Conservation (phyloP, 2,888 invertebrate genomes). For the Stenoptilia bipunctidactyla region DNA sequence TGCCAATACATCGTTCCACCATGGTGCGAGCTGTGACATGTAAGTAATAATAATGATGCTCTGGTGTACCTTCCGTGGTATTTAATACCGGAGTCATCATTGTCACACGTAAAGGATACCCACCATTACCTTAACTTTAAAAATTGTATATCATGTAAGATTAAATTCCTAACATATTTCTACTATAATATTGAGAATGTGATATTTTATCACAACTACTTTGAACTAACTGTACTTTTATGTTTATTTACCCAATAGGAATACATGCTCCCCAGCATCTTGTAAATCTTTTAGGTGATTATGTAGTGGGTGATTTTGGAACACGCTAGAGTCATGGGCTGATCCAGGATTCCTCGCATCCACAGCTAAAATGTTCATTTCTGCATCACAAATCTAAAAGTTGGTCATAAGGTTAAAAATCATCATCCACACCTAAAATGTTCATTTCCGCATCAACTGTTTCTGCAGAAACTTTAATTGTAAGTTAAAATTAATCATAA, state of each 20-base stretch:
- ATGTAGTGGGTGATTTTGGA: constrained; percentile 8
- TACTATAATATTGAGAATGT: too few species aligned
- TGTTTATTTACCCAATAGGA: constrained; percentile 4
- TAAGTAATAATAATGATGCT: too few species aligned
- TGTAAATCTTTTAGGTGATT: constrained; percentile 2
- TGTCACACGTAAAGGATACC: constrained; percentile 9
- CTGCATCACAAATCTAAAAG: too few species aligned
- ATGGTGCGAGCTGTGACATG: too few species aligned
- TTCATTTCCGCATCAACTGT: too few species aligned
- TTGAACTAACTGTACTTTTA: neutral
- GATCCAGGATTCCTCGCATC: constrained; percentile 10
- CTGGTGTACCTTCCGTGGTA: too few species aligned
- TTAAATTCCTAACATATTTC: too few species aligned
- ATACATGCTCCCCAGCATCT: constrained; percentile 1
- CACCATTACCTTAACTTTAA: constrained; percentile 4
- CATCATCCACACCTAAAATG: too few species aligned
- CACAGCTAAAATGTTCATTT: constrained; percentile 6
- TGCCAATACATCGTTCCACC: constrained; percentile 9
- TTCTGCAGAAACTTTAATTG: neutral
- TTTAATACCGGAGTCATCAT: too few species aligned
- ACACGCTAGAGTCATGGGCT: too few species aligned
- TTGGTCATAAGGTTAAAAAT: too few species aligned
- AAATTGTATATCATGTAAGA: too few species aligned
- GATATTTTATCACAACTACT: neutral
- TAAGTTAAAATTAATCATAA: neutral